These are phyloP conservation scores for Pseudoips prasinana DNA, from an alignment of 2,888 invertebrate species.

Conservation along the genomic window DNA sequence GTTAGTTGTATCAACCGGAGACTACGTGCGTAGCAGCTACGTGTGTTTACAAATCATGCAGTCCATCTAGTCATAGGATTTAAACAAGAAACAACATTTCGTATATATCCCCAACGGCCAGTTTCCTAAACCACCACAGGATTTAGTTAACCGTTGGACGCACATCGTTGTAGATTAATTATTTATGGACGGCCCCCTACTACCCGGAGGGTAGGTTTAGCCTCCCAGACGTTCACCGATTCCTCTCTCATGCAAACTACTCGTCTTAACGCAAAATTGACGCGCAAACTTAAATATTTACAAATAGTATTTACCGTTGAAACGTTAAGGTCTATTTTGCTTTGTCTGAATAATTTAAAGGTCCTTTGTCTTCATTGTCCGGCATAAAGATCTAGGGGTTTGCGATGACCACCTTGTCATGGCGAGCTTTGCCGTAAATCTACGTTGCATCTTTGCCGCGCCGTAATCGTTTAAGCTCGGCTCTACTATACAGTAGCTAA, in stretches of 20 bases:
- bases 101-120: constrained; percentile 43
- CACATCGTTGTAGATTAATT: constrained; percentile 77
- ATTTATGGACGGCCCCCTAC: constrained; percentile 70
- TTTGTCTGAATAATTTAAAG: constrained; percentile 72
- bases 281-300: constrained; percentile 70
- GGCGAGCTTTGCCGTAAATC: constrained; percentile 74
- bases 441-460: constrained; percentile 76
- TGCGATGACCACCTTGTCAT: constrained; percentile 81
- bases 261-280: constrained; percentile 76
- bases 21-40: too few species aligned
- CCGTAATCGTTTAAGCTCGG: constrained; percentile 72
- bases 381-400: constrained; percentile 71
- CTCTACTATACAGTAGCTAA: constrained; percentile 52
- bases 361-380: constrained; percentile 78
- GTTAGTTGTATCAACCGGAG: too few species aligned
- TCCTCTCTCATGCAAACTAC: constrained; percentile 78
- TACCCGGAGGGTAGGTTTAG: constrained; percentile 69
- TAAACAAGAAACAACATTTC: too few species aligned
- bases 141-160: constrained; percentile 70
- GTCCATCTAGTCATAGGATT: too few species aligned
- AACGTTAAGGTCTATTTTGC: constrained; percentile 71
- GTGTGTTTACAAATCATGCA: too few species aligned
- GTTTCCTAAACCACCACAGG: constrained; percentile 58
- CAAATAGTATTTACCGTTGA: constrained; percentile 59
- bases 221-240: constrained; percentile 72